phyloP scores from a whole-genome alignment of 2,888 invertebrate species.

The Eledona agricola region DNA sequence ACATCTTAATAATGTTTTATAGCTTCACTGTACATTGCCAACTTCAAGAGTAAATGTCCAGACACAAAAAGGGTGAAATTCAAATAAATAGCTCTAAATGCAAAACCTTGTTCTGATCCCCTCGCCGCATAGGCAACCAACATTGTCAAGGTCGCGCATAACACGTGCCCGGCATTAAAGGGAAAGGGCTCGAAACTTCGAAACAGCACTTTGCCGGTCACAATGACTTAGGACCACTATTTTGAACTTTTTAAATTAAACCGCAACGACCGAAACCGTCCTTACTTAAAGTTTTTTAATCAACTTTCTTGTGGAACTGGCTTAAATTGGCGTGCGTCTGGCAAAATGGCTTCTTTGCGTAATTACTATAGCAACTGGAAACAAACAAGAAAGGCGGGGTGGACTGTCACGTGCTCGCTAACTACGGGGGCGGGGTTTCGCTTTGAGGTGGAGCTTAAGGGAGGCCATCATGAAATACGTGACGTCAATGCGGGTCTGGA shows the following conservation, averaged over 20 bases:
- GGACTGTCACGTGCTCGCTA: conserved; percentile 47
- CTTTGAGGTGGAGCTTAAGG: conserved; percentile 44
- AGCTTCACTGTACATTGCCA: too few species aligned
- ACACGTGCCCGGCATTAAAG: conserved; percentile 33
- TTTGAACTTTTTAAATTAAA: conserved; percentile 26
- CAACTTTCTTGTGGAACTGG: conserved; percentile 17
- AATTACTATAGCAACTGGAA: conserved; percentile 55
- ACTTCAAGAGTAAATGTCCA: too few species aligned
- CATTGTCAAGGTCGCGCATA: conserved; percentile 29
- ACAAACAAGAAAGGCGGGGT: conserved; percentile 48
- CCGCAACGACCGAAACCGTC: conserved; percentile 20
- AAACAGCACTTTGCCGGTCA: conserved; percentile 2
- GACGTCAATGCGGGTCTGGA: conserved; percentile 37
- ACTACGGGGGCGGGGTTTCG: conserved; percentile 45
- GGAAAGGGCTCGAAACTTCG: conserved; percentile 20
- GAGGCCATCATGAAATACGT: conserved; percentile 41
- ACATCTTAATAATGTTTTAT: too few species aligned
- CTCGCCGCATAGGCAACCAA: conserved; percentile 32
- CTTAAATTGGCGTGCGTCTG: conserved; percentile 32
- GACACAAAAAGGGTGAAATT: neutral
- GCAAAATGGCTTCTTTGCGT: conserved; percentile 51
- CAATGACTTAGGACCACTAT: conserved; percentile 15
- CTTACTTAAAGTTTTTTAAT: conserved; percentile 38
- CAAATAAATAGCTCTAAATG: neutral
- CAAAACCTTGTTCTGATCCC: too few species aligned